Base-by-base conservation (phyloP, 2,113 vertebrate genomes). In the Saccopteryx bilineata region DNA sequence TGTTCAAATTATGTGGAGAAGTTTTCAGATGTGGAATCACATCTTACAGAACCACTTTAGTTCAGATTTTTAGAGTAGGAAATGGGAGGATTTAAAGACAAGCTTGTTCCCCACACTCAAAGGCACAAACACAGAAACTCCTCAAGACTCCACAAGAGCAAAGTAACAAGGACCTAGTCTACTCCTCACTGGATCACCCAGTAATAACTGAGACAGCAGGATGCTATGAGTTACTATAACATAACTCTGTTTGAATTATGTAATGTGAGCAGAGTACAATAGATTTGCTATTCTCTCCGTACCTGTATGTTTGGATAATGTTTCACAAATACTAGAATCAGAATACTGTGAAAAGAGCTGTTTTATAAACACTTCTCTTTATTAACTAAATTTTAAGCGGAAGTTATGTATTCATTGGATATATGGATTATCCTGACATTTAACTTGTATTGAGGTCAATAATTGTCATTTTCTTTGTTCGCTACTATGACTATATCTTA, bases 131-230 rank as follows among this genome's bases (percentile, higher is more conserved):
- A 72, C 2, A 18, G 2, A 50, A 85, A 5, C 15, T 54, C 31
- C 15, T 84, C 23, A 88, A 75, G 18, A 65, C 8, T 66, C 11
- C 24, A 15, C 6, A 24, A 24, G n/a, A 79, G 23, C 11, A 50
- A 33, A 68, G 33, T 14, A 63, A 13, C 9, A 86, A 86, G 46
- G 2, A 54, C 50, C 50, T 39, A 39, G 39, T 39, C 39, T 46
- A 54, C 3, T 48, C 1, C 2, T 4, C 9, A 12, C 7, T 74
- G 9, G 33, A 9, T 39, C 52, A 24, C 14, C 56, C 54, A 50
- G 9, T 17, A 46, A 5, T 11, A 24, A 23, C 10, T 0, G 24
- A 74, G 26, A 5, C 5, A 46, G 3, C 0, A 31, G 11, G 3
- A 13, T 58, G 3, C 7, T 21, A 15, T 11, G 58, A 56, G 26